Base-by-base conservation (phyloP, 64 coral and sea anemone species). In the Stylophora pistillata region DNA sequence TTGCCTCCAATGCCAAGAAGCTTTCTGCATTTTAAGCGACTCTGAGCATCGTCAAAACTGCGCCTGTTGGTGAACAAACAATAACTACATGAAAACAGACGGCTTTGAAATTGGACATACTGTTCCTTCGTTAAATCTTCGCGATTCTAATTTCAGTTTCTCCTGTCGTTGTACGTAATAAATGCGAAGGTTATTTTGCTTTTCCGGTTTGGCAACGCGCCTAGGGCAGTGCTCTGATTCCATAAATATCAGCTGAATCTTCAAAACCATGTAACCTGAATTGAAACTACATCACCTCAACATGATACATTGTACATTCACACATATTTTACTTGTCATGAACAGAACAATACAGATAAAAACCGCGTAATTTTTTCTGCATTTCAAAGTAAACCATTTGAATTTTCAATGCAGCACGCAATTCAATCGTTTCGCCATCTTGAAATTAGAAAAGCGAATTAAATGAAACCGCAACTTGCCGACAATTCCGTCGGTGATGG, bases 11-110 rank as follows among this genome's bases (percentile, higher is more conserved):
- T 95, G 6, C 97, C 97, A 21, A 99, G 88, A 1, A 99, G 84
- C 71, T 99, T 99, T 18, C 97, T 94, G 72, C 93, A 95, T 78
- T 99, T 99, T 27, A 99, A 92, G 0, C 97, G 87, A 70, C 97
- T 99, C 34, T 99, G 97, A 1, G 97, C 97, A 68, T 99, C 97
- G 31, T 99, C 97, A 79, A 99, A 99, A 25, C 97, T 99, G 32
- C 96, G 85, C 80, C 96, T 98, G 61, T 52, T 30, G 14, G 23
- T 53, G 13, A 70, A 63, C 80, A 90, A 82, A 86, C 30, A 77
- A 21, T 72, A 30, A 68, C 27, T 29, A 61, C 57, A 81, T 75
- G 30, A 93, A 64, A 55, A 75, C 56, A 80, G 74, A 76, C 62
- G 55, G 53, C 20, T 41, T n/a, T 16, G 18, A 54, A 63, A 87